Percentiles rank a stretch among this genome's conserved stretches.
These are phyloP conservation scores for Tricholauxania praeusta DNA, from an alignment of 2,888 invertebrate species.

Conservation along the genomic window DNA sequence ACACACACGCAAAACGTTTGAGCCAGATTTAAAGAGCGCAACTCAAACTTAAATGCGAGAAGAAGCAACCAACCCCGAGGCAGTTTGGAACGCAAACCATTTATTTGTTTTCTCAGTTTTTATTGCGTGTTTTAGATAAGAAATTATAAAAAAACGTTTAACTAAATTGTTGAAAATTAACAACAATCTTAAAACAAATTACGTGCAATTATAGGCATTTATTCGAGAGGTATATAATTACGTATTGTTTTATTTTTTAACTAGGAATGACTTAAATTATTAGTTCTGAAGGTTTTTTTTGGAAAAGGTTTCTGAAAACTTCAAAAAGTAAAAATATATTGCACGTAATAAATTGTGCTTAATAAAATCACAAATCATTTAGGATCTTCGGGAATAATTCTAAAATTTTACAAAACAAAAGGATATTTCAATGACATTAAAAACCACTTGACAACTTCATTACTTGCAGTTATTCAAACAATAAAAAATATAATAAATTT, in stretches of 20 bases:
- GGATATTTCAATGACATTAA: too few species aligned
- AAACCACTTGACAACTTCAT: slow-evolving; percentile 21
- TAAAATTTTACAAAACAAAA: too few species aligned
- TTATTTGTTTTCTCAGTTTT: slow-evolving; percentile 12
- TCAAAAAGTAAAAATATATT: too few species aligned
- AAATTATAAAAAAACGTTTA: neutral
- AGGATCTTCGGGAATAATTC: too few species aligned
- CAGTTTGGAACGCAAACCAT: slow-evolving; percentile 9
- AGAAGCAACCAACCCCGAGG: neutral
- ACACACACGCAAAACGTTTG: neutral
- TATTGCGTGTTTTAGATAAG: too few species aligned
- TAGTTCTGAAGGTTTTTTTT: too few species aligned
- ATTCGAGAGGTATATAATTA: neutral
- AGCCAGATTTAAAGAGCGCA: slow-evolving; percentile 3
- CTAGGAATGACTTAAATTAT: too few species aligned
- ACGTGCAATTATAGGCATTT: slow-evolving; percentile 1
- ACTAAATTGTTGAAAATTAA: slow-evolving; percentile 13
- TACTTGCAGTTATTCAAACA: neutral
- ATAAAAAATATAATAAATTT: slow-evolving; percentile 23
- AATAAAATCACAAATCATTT: too few species aligned
- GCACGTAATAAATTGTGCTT: too few species aligned
- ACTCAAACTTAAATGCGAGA: neutral
- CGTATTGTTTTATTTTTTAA: too few species aligned
- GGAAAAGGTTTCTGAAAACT: too few species aligned
- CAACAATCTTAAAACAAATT: neutral